Evolutionary conservation across 2,797 vertebrate species (phyloP), one percentile per base, ranked within the genome.

Genomic region (Ceyx erithaca): DNA sequence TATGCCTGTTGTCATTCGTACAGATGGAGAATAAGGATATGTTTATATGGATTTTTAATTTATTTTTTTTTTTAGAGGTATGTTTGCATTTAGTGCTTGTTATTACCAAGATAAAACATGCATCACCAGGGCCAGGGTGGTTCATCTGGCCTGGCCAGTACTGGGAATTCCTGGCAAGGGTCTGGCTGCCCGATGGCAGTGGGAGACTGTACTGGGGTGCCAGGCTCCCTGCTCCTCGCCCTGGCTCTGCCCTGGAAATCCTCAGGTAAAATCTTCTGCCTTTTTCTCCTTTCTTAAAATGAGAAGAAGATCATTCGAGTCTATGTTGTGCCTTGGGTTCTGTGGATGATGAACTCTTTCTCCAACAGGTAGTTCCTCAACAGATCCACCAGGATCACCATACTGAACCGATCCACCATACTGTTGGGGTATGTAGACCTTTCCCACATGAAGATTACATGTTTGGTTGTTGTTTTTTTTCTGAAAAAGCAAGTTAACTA

Each of bases 181-280:
- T 77, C 30, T 0, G 0, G 5, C 22, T 58, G 31, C 66, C 45
- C 1, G 0, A n/a, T 14, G 25, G 46, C 3, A 1, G 12, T 37
- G 28, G 59, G 28, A 66, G 19, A 7, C 21, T 30, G 58, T 7
- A 18, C 0, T 11, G 11, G 30, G 37, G 4, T 82, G 35, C 13
- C 20, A 22, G 25, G 14, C 30, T 76, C 43, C n/a, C 22, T 64
- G 25, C 18, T 2, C 0, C 37, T 62, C 20, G 40, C 26, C 30
- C 19, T 66, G 49, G 7, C 31, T 72, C n/a, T 14, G 17, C 4
- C 21, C 12, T 54, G 28, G 17, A 58, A 30, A 62, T 3, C 20
- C 13, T 49, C 40, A 14, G 17, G 30, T 11, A 72, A 21, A 31
- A 40, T 20, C 14, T 55, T 40, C 52, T 63, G 7, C 6, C 26